phyloP scores from a whole-genome alignment of 1,140 invertebrate genomes.

The Drosophila santomea region DNA sequence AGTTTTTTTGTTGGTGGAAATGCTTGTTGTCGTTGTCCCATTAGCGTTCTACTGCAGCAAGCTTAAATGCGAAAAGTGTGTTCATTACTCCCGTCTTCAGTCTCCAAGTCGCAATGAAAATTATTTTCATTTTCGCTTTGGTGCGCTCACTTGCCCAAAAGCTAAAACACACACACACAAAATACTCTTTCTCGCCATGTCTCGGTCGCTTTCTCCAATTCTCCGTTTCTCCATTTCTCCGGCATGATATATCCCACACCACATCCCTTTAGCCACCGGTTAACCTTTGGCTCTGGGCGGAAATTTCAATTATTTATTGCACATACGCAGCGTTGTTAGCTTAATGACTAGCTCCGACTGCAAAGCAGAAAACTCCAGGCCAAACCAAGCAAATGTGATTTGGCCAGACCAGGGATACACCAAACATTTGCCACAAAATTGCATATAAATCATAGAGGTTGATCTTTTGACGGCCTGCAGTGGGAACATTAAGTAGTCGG shows the following conservation, averaged over 20 bases:
- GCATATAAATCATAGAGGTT: conserved; percentile 38
- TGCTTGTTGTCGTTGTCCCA: conserved; percentile 61
- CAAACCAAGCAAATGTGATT: conserved; percentile 44
- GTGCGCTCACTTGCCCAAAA: conserved; percentile 78
- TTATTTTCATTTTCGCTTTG: conserved; percentile 79
- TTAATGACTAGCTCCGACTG: conserved; percentile 65
- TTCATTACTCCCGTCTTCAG: conserved; percentile 63
- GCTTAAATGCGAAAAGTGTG: conserved; percentile 82
- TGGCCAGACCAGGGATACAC: conserved; percentile 24
- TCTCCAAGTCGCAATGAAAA: conserved; percentile 67
- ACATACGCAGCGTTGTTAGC: conserved; percentile 72
- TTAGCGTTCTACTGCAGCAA: conserved; percentile 70
- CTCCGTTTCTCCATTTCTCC: conserved; percentile 14
- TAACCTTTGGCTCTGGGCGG: conserved; percentile 61
- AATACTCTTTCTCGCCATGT: conserved; percentile 17
- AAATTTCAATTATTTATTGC: conserved; percentile 81
- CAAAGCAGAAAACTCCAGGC: conserved; percentile 15
- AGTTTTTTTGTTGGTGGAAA: conserved; percentile 39
- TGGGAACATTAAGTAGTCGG: conserved; percentile 16
- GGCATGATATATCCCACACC: background rate
- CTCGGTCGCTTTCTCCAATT: conserved; percentile 18
- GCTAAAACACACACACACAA: conserved; percentile 52
- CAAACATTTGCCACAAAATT: conserved; percentile 40
- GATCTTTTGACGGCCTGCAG: conserved; percentile 23
- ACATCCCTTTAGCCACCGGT: conserved; percentile 14